Conservation (phyloP, 2,888 invertebrate genomes). For the Hartigia nigra region DNA sequence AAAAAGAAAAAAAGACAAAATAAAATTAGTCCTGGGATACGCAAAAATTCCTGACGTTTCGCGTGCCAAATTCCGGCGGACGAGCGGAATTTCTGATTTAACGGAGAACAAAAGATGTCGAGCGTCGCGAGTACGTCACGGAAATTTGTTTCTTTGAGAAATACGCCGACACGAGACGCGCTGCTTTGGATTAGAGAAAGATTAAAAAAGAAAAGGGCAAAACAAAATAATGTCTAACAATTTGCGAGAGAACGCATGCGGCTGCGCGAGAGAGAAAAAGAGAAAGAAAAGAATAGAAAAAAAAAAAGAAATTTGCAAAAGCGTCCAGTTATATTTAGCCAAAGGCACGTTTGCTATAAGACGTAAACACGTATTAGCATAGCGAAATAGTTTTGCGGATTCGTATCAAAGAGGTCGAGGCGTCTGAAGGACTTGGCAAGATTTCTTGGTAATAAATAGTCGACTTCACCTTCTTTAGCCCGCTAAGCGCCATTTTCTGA, state of each 20-base stretch:
- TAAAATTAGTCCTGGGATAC: not conserved
- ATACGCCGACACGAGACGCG: not conserved
- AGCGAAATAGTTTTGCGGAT: not conserved
- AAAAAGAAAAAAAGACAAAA: too few species aligned
- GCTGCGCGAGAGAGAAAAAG: too few species aligned
- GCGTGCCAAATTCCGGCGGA: not conserved
- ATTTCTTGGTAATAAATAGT: conserved; percentile 35
- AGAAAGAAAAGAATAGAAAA: not conserved
- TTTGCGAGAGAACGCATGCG: not conserved
- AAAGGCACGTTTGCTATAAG: not conserved
- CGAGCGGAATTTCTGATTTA: not conserved
- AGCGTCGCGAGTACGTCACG: not conserved
- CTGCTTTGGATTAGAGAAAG: not conserved
- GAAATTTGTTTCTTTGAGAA: not conserved
- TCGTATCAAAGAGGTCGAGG: not conserved
- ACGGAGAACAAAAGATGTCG: not conserved
- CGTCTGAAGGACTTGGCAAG: conserved; percentile 13
- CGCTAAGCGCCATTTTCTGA: not conserved
- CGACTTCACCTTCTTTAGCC: conserved; percentile 10
- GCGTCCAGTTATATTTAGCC: not conserved
- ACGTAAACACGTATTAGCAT: not conserved
- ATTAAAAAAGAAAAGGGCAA: not conserved
- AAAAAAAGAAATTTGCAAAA: not conserved
- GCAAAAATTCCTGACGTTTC: not conserved
- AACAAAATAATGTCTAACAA: not conserved